Evolutionary conservation across 2,888 invertebrate species (phyloP), one percentile per base, ranked within the genome.

Genomic region (Dermolepida albohirtum): DNA sequence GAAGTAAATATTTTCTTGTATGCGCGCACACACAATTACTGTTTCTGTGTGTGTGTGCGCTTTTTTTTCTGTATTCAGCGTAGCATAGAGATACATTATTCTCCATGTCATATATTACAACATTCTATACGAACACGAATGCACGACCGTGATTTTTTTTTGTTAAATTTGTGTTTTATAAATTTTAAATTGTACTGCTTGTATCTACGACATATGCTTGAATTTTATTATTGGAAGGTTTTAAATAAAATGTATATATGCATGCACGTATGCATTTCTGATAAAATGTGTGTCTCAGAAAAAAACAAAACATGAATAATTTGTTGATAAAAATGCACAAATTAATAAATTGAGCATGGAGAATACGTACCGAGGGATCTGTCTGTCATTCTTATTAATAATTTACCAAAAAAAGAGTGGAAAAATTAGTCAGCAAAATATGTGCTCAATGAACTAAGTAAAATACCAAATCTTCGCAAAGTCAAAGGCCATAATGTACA

Each of bases 1-100:
- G 68, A 57, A 68, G 41, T 51, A 54, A 68, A 68, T 62, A 68
- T 64, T 68, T 68, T 65, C 68, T 68, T 68, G 68, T 65, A 41
- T 54, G 39, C 22, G 29, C 27, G 59, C 40, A 59, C 22, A 39
- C 22, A 29, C 63, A 52, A 55, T 66, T 50, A 14, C 10, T 41
- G 27, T 47, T 39, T 40, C 43, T 52, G 22, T 27, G 47, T 49
- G 12, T 44, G 40, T 29, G 57, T 65, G 41, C 43, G 14, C 16
- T 65, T 65, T 52, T 65, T 51, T 52, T 40, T 16, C 54, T n/a
- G 54, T 54, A 40, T 54, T 44, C 34, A 27, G 12, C 5, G 43
- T 49, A 47, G 44, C 43, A 47, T 59, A 12, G 44, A 43, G 52
- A 64, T 64, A 64, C 39, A 66, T 66, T 66, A 66, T 57, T 54